Evolutionary conservation across 2,113 vertebrate genomes (phyloP), one percentile per base, ranked within the genome.

Genomic region (Oceanodroma tethys): DNA sequence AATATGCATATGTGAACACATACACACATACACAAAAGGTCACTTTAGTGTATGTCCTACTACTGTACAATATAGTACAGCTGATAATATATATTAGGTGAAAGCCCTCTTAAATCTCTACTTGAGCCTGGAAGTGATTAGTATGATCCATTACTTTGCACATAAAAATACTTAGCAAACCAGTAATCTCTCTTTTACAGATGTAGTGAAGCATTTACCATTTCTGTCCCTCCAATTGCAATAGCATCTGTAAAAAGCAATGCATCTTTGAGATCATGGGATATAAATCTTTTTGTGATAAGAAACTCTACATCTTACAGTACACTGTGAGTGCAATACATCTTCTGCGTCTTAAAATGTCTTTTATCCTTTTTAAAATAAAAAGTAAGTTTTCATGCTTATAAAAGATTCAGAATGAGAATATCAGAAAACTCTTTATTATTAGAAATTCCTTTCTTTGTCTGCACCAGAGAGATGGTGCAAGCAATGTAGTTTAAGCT

Each of bases 281-380:
- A 50, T 88, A 88, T 88, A 86, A 88, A 94, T 93, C 87, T 86
- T 93, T 63, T 60, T 70, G 55, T 55, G 81, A 83, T 93, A 93
- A 93, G 66, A 92, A 88, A 70, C 55, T 76, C n/a, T 47, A 40
- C 43, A 52, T 26, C 11, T 93, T 93, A 72, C 42, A 79, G 53
- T 45, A 87, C 36, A 56, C 32, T 66, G 36, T 0, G 4, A 86
- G 22, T 75, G 26, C 42, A 90, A 82, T 93, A 36, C 16, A 80
- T 75, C 26, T 89, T 60, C 22, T 43, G 7, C 47, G 65, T 34
- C 72, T 84, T 81, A 48, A 81, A 88, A 71, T 0, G 32, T 26
- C 0, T 65, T 88, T 58, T 67, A 62, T 40, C 11, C 1, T 71
- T 70, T 93, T 48, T 42, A 42, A 92, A 95, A 73, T 16, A 47